These are phyloP conservation scores for Orthonevra nobilis DNA, from an alignment of 2,888 invertebrate species.

Conservation along the genomic window DNA sequence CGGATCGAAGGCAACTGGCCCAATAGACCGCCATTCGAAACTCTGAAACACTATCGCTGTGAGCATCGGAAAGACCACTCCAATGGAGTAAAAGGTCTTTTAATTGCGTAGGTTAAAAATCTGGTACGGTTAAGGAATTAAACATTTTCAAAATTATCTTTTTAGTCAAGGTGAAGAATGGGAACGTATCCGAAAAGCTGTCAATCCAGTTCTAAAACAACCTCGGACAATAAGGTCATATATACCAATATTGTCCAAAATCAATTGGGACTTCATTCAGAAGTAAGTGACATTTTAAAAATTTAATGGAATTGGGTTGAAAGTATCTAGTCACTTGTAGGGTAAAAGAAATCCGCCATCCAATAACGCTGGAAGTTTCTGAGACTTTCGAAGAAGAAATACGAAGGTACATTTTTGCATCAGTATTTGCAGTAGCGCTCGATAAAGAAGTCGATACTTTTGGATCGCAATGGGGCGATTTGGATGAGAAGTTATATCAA, in stretches of 20 bases:
- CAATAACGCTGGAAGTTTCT: constrained; percentile 77
- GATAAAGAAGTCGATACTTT: constrained; percentile 77
- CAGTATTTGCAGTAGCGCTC: constrained; percentile 79
- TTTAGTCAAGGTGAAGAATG: constrained; percentile 84
- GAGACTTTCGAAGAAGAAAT: constrained; percentile 81
- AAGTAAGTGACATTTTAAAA: no score
- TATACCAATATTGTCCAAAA: constrained; percentile 80
- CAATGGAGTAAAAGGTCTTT: constrained; percentile 50
- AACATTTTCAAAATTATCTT: no score
- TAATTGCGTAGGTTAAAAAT: constrained; percentile 61
- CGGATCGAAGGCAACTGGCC: constrained; percentile 81
- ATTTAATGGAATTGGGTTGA: no score
- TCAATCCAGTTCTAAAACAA: constrained; percentile 85
- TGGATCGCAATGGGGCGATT: constrained; percentile 56
- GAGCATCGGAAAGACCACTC: constrained; percentile 71
- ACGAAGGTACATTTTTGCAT: constrained; percentile 83
- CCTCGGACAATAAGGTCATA: constrained; percentile 83
- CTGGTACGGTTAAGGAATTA: no score
- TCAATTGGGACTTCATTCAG: constrained; percentile 79
- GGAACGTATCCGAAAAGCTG: constrained; percentile 84
- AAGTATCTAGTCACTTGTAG: no score
- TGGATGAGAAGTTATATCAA: constrained; percentile 71
- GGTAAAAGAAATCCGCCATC: constrained; percentile 76
- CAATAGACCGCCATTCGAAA: constrained; percentile 76
- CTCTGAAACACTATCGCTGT: constrained; percentile 78